Base-by-base conservation (phyloP, 2,797 vertebrate species). In the Hydrophis major region DNA sequence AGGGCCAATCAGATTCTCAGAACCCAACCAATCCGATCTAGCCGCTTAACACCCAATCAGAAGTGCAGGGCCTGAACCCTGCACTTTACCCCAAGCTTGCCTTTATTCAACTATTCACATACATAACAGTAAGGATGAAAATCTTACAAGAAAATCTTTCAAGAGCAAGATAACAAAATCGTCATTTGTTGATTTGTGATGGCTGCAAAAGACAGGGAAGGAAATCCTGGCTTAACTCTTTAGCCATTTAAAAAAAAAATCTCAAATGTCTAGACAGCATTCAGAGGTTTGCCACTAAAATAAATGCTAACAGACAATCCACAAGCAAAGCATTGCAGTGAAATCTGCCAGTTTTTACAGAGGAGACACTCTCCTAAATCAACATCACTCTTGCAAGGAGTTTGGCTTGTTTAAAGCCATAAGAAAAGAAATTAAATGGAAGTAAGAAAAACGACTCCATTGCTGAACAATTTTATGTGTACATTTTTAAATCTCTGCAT, bases 291-390 rank as follows among this genome's bases (percentile, higher is more conserved):
- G 94, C 94, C 95, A 96, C 95, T 95, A 28, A 96, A 96, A 94
- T 94, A 93, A 96, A 95, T 37, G 91, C 93, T 94, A 95, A 59
- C 96, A 97, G 96, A 95, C 86, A 92, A 95, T 95, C 93, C 94
- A 95, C 56, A 91, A 92, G 91, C 83, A 88, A 61, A 18, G 87
- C 7, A 88, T 89, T 94, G 94, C 83, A 74, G 94, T 90, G 90
- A 93, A 93, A 92, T 93, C 93, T 96, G 95, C 95, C 93, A 95
- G 14, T 16, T 93, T 93, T 95, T 91, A 93, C 86, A 95, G 69
- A 95, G 56, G 56, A 94, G 87, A 93, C 22, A 83, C 86, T 78
- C 32, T 94, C 88, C 91, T 89, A 74, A 92, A 96, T 93, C 90
- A 92, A 93, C 95, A 87, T 78, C 78, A 6, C 88, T 91, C 93